Evolutionary conservation across 2,113 vertebrate genomes (phyloP).

Genomic region (Thunnus thynnus): DNA sequence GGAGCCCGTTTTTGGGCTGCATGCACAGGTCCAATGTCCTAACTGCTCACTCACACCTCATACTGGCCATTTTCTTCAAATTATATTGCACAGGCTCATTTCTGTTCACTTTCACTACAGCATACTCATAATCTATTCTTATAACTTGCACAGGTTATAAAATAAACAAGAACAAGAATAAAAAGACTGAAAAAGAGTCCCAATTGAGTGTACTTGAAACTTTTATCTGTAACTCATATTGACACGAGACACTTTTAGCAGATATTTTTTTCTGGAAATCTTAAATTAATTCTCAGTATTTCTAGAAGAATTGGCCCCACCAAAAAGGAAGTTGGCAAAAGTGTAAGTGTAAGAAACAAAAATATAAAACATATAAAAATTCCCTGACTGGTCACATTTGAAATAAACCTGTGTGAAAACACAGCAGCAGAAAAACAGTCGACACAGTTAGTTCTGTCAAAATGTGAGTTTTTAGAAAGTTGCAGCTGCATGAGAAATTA

Average conservation of each 20-base stretch:
- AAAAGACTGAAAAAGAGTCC: background rate
- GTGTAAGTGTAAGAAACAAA: constrained; percentile 1
- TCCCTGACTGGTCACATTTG: constrained; percentile 18
- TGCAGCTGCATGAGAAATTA: constrained; percentile 37
- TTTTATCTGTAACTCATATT: background rate
- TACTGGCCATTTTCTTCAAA: constrained; percentile 36
- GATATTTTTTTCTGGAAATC: constrained; percentile 4
- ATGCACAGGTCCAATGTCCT: constrained; percentile 40
- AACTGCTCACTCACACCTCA: constrained; percentile 70
- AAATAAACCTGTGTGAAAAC: constrained; percentile 16
- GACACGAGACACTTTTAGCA: background rate
- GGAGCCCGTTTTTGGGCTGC: constrained; percentile 50
- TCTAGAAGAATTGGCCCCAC: background rate
- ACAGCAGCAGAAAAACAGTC: constrained; percentile 8
- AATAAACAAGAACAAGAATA: too few relatives aligned
- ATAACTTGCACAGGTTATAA: background rate
- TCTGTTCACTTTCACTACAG: background rate
- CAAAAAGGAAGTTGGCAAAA: constrained; percentile 30
- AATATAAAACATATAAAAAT: constrained; percentile 25
- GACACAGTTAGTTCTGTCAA: background rate
- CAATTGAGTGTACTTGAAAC: background rate
- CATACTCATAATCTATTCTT: background rate
- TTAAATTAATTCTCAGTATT: constrained; percentile 13
- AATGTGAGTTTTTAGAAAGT: constrained; percentile 13
- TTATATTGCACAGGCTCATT: constrained; percentile 44